Percentiles rank a stretch among this genome's conserved stretches.
Evolutionary conservation across 2,888 invertebrate genomes (phyloP).

Genomic region (Cybosia mesomella): DNA sequence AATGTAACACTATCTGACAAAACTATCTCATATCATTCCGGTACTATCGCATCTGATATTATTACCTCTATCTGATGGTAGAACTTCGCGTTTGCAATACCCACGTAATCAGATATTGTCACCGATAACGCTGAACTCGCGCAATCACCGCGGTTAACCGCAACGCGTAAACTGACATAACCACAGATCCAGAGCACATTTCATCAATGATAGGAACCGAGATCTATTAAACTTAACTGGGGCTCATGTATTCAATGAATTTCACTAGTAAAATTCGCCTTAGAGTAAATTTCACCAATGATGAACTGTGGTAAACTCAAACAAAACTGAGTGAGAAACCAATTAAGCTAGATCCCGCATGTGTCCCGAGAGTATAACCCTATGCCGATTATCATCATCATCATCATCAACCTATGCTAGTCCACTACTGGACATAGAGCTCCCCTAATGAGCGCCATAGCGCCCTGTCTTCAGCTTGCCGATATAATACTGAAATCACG

Average conservation of each 20-base stretch:
- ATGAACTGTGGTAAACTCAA: background rate
- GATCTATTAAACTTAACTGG: background rate
- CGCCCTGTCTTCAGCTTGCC: too few species aligned
- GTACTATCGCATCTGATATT: background rate
- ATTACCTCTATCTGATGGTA: background rate
- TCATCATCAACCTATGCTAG: too few species aligned
- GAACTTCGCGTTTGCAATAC: background rate
- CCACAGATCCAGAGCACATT: constrained; percentile 9
- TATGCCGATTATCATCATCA: too few species aligned
- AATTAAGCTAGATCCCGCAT: too few species aligned
- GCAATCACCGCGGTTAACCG: constrained; percentile 47
- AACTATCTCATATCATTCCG: background rate
- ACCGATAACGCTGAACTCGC: constrained; percentile 34
- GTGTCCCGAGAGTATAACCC: too few species aligned
- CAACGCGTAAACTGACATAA: constrained; percentile 45
- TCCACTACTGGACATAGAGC: too few species aligned
- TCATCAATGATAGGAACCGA: background rate
- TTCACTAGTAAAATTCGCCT: background rate
- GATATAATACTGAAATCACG: constrained; percentile 23
- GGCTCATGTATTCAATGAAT: background rate
- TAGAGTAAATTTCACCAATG: background rate
- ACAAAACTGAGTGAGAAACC: too few species aligned
- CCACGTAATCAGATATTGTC: constrained; percentile 38
- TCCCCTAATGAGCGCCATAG: too few species aligned
- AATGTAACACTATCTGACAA: background rate